Percentiles rank a stretch among this genome's conserved stretches.
Conservation (phyloP, 64 coral and sea anemone genomes). For the Stichodactyla mertensii region DNA sequence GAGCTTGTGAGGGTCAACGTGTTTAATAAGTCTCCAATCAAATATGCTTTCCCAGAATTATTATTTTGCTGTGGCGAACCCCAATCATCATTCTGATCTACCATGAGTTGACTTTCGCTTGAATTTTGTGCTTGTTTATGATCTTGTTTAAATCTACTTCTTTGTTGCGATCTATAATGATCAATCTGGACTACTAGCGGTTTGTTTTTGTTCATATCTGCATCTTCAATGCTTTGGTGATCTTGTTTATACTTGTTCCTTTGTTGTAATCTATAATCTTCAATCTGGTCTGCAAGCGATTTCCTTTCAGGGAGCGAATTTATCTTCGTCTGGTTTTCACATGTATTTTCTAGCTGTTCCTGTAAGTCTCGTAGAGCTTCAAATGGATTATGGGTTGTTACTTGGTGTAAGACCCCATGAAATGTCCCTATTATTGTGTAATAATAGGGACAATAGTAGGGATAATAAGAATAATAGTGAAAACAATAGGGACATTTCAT, state of each 20-base stretch:
- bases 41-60: not conserved
- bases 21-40: not conserved
- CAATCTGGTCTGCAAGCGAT: not conserved
- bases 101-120: no score
- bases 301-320: not conserved
- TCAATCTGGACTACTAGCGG: not conserved
- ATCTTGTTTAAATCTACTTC: no score
- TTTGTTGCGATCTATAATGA: not conserved
- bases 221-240: not conserved
- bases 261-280: not conserved
- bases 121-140: no score
- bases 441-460: no score
- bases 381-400: not conserved
- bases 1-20: not conserved
- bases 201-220: not conserved
- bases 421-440: no score
- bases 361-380: not conserved
- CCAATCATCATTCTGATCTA: no score
- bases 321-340: not conserved
- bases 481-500: no score
- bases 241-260: not conserved
- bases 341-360: not conserved
- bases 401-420: no score
- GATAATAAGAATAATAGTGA: no score
- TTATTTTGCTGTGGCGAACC: no score